Evolutionary conservation across 2,797 vertebrate species (phyloP), one percentile per base, ranked within the genome.

Genomic region (Alectoris magna): DNA sequence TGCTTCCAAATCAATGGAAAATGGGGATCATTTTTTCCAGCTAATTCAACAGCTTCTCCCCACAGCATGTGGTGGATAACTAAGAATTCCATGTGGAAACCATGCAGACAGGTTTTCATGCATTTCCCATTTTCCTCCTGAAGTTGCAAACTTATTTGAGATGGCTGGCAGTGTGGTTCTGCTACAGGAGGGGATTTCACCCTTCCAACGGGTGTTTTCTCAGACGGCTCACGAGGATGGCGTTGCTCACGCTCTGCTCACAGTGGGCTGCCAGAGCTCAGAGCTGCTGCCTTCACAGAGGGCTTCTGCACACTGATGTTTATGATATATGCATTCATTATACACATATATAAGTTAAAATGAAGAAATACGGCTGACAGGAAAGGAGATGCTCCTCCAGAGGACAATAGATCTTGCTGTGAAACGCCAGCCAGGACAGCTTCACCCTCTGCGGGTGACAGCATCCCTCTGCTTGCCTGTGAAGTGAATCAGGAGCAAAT

Each of bases 321-420:
- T 3, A 55, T 93, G 88, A 94, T 81, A 51, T 51, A 76, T 80
- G 60, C 49, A 19, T 4, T 63, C 59, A 75, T 81, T 73, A 68
- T 46, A 15, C 11, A 63, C 63, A n/a, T n/a, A 58, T 63, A 39
- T 7, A 9, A 49, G 84, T 8, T 6, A 11, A 84, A 87, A 94
- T 56, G 86, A 84, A 95, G 94, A 95, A 88, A 88, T 81, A 91
- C 1, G 66, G 92, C 90, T 13, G 70, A 66, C 67, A 6, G 59
- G 83, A 44, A 78, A 46, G 66, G n/a, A 93, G n/a, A 90, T 58
- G 56, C 2, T 39, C 43, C 92, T 95, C 94, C 63, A 48, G 92
- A 84, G 93, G 60, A 41, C 9, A 0, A 91, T 73, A 4, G 2
- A 64, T 93, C 86, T 93, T 3, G 0, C 76, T 62, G 31, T 4